Conservation (phyloP, 2,797 vertebrate genomes). For the Avahi laniger region DNA sequence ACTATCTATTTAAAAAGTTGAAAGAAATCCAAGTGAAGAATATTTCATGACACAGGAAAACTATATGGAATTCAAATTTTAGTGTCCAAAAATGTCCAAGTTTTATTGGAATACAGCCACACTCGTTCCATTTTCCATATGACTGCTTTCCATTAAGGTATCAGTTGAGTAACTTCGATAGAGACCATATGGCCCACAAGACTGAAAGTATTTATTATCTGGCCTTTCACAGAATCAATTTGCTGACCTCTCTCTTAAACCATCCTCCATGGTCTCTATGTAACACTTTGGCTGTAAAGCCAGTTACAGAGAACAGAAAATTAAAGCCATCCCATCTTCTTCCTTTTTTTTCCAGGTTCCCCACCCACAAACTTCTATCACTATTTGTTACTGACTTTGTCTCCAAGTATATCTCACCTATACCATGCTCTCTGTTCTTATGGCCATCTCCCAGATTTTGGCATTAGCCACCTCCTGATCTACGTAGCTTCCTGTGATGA, state of each 20-base stretch:
- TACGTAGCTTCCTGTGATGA: background rate
- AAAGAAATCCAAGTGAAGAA: background rate
- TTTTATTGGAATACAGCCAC: background rate
- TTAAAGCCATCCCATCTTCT: background rate
- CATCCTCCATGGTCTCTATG: background rate
- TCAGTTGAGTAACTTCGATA: background rate
- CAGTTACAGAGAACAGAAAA: background rate
- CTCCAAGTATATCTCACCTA: background rate
- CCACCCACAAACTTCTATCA: background rate
- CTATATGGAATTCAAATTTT: background rate
- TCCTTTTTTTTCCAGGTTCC: background rate
- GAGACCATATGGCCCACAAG: background rate
- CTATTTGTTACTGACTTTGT: background rate
- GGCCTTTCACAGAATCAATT: background rate
- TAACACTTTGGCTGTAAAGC: background rate
- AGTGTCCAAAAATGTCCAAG: background rate
- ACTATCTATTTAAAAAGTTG: background rate
- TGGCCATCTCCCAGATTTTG: background rate
- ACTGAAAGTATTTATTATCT: background rate
- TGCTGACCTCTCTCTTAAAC: background rate
- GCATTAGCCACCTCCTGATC: background rate
- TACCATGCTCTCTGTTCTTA: background rate
- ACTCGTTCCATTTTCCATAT: background rate
- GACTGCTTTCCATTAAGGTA: background rate
- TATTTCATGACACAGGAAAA: background rate